Conservation (phyloP, 2,888 invertebrate genomes). For the Scaptomyza cyrtandrae region DNA sequence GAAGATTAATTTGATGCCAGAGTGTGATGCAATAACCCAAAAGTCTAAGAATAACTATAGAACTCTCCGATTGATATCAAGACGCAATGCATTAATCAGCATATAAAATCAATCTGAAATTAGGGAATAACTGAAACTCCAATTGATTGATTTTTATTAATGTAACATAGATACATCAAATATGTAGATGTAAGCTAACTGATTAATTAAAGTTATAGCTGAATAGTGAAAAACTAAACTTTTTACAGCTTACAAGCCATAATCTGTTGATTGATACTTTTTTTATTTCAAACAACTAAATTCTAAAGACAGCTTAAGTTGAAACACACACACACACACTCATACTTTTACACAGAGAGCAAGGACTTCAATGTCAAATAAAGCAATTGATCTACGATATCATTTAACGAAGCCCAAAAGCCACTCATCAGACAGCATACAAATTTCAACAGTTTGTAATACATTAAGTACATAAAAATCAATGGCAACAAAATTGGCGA, state of each 20-base stretch:
- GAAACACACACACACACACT: background rate
- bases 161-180: background rate
- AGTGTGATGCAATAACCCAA: constrained; percentile 12
- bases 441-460: background rate
- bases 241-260: too few species aligned
- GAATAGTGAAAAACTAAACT: too few species aligned
- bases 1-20: constrained; percentile 55
- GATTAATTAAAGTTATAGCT: too few species aligned
- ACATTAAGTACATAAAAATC: constrained; percentile 6
- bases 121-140: background rate
- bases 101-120: background rate
- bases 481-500: constrained; percentile 25
- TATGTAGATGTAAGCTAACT: too few species aligned
- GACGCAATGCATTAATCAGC: constrained; percentile 5
- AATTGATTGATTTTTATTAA: background rate
- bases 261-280: too few species aligned
- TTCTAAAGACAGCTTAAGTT: background rate
- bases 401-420: background rate
- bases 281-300: too few species aligned
- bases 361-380: background rate
- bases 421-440: background rate
- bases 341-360: background rate
- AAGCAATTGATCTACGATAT: background rate
- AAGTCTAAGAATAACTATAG: background rate
- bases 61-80: background rate